Evolutionary conservation across 2,113 vertebrate species (phyloP).

Genomic region (Zosterops hypoxanthus): DNA sequence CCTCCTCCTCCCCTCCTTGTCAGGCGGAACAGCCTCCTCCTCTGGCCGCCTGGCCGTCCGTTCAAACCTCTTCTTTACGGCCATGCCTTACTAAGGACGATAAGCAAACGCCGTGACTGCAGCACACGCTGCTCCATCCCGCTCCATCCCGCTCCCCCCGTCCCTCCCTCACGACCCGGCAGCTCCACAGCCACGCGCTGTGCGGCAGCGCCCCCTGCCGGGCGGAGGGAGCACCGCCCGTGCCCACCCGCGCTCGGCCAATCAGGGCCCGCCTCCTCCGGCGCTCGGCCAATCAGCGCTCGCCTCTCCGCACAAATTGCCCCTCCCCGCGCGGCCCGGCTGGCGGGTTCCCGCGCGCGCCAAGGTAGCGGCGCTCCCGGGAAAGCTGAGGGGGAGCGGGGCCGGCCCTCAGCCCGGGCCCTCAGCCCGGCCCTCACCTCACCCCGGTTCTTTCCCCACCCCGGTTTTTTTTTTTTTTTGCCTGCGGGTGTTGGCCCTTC

Average conservation of each 20-base stretch:
- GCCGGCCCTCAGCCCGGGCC: fast-evolving
- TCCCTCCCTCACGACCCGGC: fast-evolving
- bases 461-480: no score
- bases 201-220: neutral
- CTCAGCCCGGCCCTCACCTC: no score
- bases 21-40: no score
- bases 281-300: neutral
- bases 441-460: no score
- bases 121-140: fast-evolving
- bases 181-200: neutral
- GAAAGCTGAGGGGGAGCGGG: neutral
- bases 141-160: neutral
- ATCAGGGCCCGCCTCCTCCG: neutral
- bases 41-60: no score
- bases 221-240: fast-evolving
- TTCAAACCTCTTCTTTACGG: neutral
- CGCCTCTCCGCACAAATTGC: neutral
- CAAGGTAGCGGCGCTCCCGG: neutral
- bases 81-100: fast-evolving
- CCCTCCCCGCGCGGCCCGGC: fast-evolving
- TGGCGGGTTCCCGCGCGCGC: neutral
- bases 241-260: neutral
- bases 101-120: neutral
- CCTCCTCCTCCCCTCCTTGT: no score
- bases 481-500: fast-evolving